phyloP scores from a whole-genome alignment of 2,797 vertebrate species.

The Myoxocephalus aenaeus region DNA sequence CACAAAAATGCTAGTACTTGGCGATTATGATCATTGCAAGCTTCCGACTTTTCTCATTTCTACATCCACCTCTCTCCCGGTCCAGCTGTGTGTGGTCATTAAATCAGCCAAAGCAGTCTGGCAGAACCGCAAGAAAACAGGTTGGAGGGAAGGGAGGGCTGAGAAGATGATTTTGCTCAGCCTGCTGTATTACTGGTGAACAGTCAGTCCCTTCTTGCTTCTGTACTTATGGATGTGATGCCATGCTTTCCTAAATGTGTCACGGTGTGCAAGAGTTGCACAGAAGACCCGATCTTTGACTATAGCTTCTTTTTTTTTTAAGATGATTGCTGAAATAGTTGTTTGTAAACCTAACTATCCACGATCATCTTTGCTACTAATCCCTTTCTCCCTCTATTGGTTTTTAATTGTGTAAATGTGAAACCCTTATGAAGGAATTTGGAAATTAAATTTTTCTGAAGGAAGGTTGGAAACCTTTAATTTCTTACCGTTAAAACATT shows the following conservation, averaged over 20 bases:
- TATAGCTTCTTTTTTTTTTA: neutral
- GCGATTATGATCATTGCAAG: constrained; percentile 40
- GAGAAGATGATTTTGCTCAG: constrained; percentile 50
- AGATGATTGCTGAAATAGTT: constrained; percentile 14
- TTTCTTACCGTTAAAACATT: constrained; percentile 33
- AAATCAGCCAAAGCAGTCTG: constrained; percentile 76
- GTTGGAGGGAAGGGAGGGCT: constrained; percentile 32
- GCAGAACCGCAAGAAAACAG: constrained; percentile 75
- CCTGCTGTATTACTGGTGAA: constrained; percentile 54
- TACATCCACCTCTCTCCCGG: constrained; percentile 46
- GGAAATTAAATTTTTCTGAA: constrained; percentile 26
- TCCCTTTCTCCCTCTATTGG: constrained; percentile 33
- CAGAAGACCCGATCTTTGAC: constrained; percentile 23
- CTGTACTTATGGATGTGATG: constrained; percentile 23
- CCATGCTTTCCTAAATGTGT: constrained; percentile 17
- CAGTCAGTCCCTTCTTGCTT: constrained; percentile 11
- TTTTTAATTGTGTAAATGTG: constrained; percentile 36
- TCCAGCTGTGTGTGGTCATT: constrained; percentile 79
- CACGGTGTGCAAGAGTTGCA: neutral
- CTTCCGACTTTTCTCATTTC: constrained; percentile 48
- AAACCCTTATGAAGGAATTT: constrained; percentile 31
- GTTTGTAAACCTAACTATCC: constrained; percentile 28
- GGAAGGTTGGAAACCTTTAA: constrained; percentile 22
- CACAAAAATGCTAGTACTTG: constrained; percentile 29
- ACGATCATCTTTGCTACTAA: constrained; percentile 34